Evolutionary conservation across 2,888 invertebrate genomes (phyloP), one percentile per base, ranked within the genome.

Genomic region (Caenorhabditis sp.): DNA sequence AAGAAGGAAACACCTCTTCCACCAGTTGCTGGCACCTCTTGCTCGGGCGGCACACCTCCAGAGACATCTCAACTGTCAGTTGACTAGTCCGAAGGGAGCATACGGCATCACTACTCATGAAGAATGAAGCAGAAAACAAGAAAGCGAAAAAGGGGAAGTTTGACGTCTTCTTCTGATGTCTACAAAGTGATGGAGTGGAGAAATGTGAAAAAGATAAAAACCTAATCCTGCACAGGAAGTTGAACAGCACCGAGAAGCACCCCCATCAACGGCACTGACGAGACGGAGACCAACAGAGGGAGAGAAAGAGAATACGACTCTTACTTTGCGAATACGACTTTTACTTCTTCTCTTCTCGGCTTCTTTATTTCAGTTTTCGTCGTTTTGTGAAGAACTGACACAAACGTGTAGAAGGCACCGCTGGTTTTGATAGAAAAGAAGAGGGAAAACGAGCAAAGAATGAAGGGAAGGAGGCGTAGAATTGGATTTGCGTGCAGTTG

Each of bases 331-430:
- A 55, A 28, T 20, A 1, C 61, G 51, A 62, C 65, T 56, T 50
- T n/a, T 55, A 62, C 64, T 64, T 9, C 71, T 72, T 74, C n/a
- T n/a, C 60, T 50, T 72, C 74, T 74, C 74, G 58, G 65, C 68
- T 76, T 76, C 76, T 76, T 76, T 76, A 67, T 76, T 79, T 79
- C 64, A 71, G 79, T 67, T 69, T 77, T 70, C 32, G 56, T 64
- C 67, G 24, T 64, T 69, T 68, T 65, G 51, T 74, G 74, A 74
- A 64, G 74, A 60, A 50, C 56, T 58, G 72, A 47, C 22, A 22
- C 64, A 64, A 32, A 62, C 9, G 9, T n/a, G 47, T 53, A 28
- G 53, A 64, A 58, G 56, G 72, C 64, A 58, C 64, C 64, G 35
- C 72, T 50, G 51, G 74, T 65, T 74, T 67, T 74, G 74, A 65